Evolutionary conservation across 2,888 invertebrate species (phyloP), one percentile per base, ranked within the genome.

Genomic region (Fragum sueziense): DNA sequence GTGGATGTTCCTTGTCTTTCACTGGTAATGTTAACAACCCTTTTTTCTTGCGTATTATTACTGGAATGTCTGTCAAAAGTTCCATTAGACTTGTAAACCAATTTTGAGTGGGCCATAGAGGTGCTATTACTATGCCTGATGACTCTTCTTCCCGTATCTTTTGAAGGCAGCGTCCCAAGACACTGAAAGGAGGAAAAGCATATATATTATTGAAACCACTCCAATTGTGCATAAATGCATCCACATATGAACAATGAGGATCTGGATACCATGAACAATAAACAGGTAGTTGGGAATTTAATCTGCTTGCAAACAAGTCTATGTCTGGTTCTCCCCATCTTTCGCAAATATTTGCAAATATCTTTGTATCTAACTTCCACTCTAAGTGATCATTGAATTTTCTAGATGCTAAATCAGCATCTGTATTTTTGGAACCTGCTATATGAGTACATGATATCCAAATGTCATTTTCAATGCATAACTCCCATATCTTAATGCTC

Each of bases 91-190:
- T 29, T 29, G 75, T 25, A 54, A 78, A 77, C 84, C 80, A 74
- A 17, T 33, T 34, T 67, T 81, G 78, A 9, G 76, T 81, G 3
- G 65, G 52, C 74, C 83, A 83, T 22, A 75, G 22, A 25, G 76
- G 74, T 34, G 71, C 70, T 37, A 81, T 69, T 0, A 84, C 57
- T 14, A 81, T 74, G 34, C 68, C 76, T 41, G 20, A 59, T 20
- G 76, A 74, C 33, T 34, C 54, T 70, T 80, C 80, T 47, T 62
- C 34, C 47, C 71, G 47, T 2, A 80, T 29, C 41, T 78, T 80
- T 51, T 61, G 70, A 17, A 71, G 17, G 27, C 65, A 70, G 22
- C 57, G 41, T 20, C 37, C 59, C n/a, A 78, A 22, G 27, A 59
- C 14, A 59, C 59, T 59, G 59, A 59, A 59, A 59, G 59, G 59